Conservation (phyloP, 2,797 vertebrate genomes). For the Myiothlypis coronata region DNA sequence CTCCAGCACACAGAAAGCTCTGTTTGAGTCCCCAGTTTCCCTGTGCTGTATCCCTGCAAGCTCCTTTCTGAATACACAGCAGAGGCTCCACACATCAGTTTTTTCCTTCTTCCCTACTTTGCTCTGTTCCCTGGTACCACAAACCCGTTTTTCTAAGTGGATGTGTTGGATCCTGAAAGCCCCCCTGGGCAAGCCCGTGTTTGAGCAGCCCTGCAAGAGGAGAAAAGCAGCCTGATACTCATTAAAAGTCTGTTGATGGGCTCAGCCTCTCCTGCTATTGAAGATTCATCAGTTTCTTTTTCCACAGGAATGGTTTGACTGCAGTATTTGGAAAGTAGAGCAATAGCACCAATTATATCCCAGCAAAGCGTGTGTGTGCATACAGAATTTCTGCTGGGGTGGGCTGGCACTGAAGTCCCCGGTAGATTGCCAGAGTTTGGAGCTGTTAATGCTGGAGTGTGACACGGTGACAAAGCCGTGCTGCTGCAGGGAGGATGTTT, state of each 20-base stretch:
- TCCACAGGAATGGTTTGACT: not conserved
- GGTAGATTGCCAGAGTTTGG: not conserved
- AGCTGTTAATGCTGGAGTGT: not conserved
- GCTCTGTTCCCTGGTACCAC: not conserved
- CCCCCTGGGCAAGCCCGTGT: not conserved
- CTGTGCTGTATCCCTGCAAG: not conserved
- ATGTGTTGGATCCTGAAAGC: not conserved
- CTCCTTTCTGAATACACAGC: not conserved
- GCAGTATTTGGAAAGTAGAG: conserved; percentile 21
- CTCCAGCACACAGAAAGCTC: not conserved
- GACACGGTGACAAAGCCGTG: not conserved
- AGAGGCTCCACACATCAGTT: not conserved
- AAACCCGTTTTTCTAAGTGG: not conserved
- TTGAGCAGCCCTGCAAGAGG: not conserved
- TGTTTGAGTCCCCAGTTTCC: not conserved
- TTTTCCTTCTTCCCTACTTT: not conserved
- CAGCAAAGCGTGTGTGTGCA: not conserved
- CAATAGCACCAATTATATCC: conserved; percentile 15
- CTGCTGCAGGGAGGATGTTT: not conserved
- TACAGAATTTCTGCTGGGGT: not conserved
- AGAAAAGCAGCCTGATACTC: not conserved
- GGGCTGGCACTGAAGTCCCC: not conserved
- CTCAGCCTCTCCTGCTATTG: not conserved
- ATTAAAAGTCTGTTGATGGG: not conserved
- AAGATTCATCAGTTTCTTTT: not conserved